These are phyloP conservation scores for Schlechtendalia chinensis DNA, from an alignment of 1,140 invertebrate genomes.

Conservation along the genomic window DNA sequence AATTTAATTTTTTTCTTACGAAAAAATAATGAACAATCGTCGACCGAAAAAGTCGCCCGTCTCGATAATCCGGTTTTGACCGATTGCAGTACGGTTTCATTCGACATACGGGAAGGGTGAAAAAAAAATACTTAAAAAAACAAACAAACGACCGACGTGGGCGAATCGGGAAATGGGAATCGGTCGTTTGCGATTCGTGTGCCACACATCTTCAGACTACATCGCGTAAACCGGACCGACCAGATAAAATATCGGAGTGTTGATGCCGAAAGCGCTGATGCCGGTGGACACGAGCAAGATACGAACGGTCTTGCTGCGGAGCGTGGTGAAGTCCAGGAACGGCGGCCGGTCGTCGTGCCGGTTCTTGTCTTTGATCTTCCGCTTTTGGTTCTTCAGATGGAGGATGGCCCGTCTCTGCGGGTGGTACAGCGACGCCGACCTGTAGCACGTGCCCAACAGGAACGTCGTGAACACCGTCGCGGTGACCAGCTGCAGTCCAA, in stretches of 20 bases:
- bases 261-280: conserved; percentile 75
- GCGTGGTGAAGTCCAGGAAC: conserved; percentile 81
- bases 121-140: too few species aligned
- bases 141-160: too few species aligned
- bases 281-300: conserved; percentile 78
- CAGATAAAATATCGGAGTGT: conserved; percentile 83
- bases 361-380: conserved; percentile 76
- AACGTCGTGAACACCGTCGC: conserved; percentile 80
- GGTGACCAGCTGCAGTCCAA: conserved; percentile 82
- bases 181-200: too few species aligned
- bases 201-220: too few species aligned
- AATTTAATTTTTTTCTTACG: too few species aligned
- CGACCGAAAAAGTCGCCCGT: too few species aligned
- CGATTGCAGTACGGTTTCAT: too few species aligned
- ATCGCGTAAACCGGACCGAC: too few species aligned
- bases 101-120: too few species aligned
- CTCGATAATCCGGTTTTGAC: too few species aligned
- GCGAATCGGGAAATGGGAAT: too few species aligned
- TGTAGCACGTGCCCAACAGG: conserved; percentile 82
- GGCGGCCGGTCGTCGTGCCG: conserved; percentile 73
- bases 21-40: too few species aligned
- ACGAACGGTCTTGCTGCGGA: conserved; percentile 79
- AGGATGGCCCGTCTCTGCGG: conserved; percentile 83
- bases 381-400: conserved; percentile 86
- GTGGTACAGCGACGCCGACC: conserved; percentile 85